phyloP scores from a whole-genome alignment of 2,113 vertebrate species.

The Corvus cornix region DNA sequence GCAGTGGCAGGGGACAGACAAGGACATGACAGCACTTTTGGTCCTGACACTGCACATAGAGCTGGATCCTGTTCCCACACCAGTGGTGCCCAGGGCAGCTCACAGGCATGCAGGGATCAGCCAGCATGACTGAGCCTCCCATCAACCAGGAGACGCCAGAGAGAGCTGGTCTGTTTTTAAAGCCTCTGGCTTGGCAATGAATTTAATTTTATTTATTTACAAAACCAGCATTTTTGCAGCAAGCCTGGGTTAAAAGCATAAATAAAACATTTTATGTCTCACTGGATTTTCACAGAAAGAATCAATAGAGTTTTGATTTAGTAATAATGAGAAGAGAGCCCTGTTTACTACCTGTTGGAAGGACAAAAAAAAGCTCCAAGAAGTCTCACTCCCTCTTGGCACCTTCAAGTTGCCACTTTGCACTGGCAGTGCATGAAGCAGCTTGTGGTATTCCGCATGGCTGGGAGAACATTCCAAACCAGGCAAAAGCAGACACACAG shows the following conservation, averaged over 20 bases:
- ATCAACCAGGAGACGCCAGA: fast-evolving
- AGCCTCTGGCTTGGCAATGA: not conserved
- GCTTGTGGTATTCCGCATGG: fast-evolving
- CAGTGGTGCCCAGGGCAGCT: not conserved
- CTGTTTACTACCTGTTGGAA: slow-evolving; percentile 1
- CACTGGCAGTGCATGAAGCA: not conserved
- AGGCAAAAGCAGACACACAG: not conserved
- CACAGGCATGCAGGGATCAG: not conserved
- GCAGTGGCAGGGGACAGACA: not conserved
- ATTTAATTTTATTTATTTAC: slow-evolving; percentile 2
- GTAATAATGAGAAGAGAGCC: slow-evolving; percentile 6
- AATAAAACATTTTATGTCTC: slow-evolving; percentile 12
- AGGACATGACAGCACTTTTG: not conserved
- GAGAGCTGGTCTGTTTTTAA: not conserved
- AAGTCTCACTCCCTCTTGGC: not conserved
- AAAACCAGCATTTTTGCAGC: not conserved
- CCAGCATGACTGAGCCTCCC: fast-evolving
- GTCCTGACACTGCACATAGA: not conserved
- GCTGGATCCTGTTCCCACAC: not conserved
- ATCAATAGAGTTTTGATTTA: slow-evolving; percentile 48
- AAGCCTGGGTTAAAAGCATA: not conserved
- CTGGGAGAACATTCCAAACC: not conserved
- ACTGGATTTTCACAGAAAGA: slow-evolving; percentile 11
- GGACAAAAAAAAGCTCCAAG: not conserved
- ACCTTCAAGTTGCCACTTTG: not conserved